Percentiles rank a stretch among this genome's conserved stretches.
These are phyloP conservation scores for Rhabdomys pumilio DNA, from an alignment of 2,797 vertebrate species.

Conservation along the genomic window DNA sequence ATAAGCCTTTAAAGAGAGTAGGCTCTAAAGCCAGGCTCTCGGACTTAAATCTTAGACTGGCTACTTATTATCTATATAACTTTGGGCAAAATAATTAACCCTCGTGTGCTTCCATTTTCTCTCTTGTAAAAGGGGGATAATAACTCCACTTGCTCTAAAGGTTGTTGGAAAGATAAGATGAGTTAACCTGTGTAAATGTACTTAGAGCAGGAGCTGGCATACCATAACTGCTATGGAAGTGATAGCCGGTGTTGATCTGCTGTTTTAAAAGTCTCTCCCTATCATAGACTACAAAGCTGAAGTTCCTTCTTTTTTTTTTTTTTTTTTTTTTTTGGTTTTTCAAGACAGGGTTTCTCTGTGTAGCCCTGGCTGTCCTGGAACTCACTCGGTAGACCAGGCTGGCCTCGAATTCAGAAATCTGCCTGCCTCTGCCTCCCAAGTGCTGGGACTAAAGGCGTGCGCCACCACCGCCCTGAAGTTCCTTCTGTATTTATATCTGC, in stretches of 20 bases:
- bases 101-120: constrained; percentile 42
- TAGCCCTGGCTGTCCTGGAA: no score
- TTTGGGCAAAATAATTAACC: constrained; percentile 57
- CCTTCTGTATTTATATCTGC: constrained; percentile 46
- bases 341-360: no score
- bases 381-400: no score
- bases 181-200: constrained; percentile 26
- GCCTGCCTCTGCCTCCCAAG: no score
- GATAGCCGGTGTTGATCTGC: constrained; percentile 19
- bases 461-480: not conserved
- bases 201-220: constrained; percentile 3
- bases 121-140: constrained; percentile 43
- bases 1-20: not conserved
- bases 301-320: not conserved
- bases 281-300: not conserved
- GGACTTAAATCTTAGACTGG: constrained; percentile 47
- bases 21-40: not conserved
- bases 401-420: no score
- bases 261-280: constrained; percentile 7
- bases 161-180: constrained; percentile 55
- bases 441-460: no score
- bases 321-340: no score
- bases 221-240: constrained; percentile 26
- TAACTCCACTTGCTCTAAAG: constrained; percentile 43
- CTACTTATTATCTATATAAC: constrained; percentile 24